phyloP scores from a whole-genome alignment of 2,888 invertebrate genomes.

The Pandemis heparana region DNA sequence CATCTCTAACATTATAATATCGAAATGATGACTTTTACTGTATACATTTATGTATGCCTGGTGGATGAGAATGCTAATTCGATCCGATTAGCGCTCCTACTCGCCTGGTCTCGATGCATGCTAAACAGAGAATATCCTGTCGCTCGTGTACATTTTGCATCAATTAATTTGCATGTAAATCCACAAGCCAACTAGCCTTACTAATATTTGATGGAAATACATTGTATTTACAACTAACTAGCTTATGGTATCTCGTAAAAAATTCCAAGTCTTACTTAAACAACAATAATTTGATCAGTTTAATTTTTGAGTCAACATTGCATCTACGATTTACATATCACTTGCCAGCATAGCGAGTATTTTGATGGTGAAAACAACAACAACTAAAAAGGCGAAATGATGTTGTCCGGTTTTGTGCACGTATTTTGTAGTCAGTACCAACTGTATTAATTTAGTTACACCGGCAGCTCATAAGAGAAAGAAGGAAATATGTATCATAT shows the following conservation, averaged over 20 bases:
- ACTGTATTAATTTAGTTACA: conserved; percentile 3
- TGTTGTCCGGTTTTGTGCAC: not conserved
- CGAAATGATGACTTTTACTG: not conserved
- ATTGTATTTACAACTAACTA: not conserved
- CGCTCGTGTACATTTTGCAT: conserved; percentile 17
- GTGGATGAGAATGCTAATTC: conserved; percentile 37
- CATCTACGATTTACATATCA: not conserved
- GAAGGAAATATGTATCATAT: conserved; percentile 19
- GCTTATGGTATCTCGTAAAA: too few relatives aligned
- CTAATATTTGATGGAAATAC: not conserved
- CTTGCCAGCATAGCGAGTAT: not conserved
- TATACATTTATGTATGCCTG: conserved; percentile 15
- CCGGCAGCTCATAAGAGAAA: conserved; percentile 16
- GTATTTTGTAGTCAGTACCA: not conserved
- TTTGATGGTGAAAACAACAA: not conserved
- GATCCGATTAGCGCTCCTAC: conserved; percentile 23
- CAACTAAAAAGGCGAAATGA: not conserved
- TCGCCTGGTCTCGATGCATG: conserved; percentile 37
- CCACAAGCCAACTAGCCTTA: not conserved
- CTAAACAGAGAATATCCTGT: conserved; percentile 27
- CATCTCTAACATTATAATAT: not conserved
- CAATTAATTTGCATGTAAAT: conserved; percentile 31
- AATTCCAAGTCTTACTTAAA: too few relatives aligned
- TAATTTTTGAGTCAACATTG: not conserved
- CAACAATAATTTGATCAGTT: too few relatives aligned